Evolutionary conservation across 2,797 vertebrate species (phyloP).

Genomic region (Ptychobarbus kaznakovi): DNA sequence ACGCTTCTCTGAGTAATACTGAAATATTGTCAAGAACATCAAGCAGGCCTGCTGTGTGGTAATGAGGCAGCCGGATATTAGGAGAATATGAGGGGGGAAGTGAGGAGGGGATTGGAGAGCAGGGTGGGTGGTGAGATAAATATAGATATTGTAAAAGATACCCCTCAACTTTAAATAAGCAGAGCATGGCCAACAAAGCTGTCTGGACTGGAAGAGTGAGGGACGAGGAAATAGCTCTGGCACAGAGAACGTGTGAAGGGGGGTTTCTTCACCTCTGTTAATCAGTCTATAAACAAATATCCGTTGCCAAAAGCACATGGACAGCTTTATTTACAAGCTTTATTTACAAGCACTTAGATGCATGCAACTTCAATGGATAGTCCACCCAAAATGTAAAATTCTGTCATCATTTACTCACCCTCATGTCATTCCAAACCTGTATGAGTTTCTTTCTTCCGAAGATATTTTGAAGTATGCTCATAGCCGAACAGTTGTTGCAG

Average conservation of each 20-base stretch:
- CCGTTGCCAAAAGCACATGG: conserved; percentile 9
- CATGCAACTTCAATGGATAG: neutral
- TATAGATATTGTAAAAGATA: conserved; percentile 74
- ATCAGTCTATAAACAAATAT: conserved; percentile 29
- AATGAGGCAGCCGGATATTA: conserved; percentile 27
- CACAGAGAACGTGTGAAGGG: conserved; percentile 15
- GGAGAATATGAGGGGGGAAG: neutral
- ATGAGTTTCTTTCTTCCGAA: neutral
- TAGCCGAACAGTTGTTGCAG: neutral
- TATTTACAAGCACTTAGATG: neutral
- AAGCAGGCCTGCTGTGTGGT: neutral
- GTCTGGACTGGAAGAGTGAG: conserved; percentile 58
- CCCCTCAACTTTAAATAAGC: conserved; percentile 66
- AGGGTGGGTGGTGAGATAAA: conserved; percentile 66
- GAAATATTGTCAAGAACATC: neutral
- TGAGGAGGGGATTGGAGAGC: conserved; percentile 53
- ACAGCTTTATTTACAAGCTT: neutral
- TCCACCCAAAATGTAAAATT: neutral
- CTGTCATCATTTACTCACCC: no score
- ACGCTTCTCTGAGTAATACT: neutral
- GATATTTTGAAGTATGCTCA: neutral
- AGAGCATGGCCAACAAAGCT: conserved; percentile 66
- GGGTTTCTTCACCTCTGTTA: conserved; percentile 13
- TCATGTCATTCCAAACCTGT: no score
- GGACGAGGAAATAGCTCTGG: conserved; percentile 58